Conservation (phyloP, 2,888 invertebrate genomes). For the Clitarchus hookeri region DNA sequence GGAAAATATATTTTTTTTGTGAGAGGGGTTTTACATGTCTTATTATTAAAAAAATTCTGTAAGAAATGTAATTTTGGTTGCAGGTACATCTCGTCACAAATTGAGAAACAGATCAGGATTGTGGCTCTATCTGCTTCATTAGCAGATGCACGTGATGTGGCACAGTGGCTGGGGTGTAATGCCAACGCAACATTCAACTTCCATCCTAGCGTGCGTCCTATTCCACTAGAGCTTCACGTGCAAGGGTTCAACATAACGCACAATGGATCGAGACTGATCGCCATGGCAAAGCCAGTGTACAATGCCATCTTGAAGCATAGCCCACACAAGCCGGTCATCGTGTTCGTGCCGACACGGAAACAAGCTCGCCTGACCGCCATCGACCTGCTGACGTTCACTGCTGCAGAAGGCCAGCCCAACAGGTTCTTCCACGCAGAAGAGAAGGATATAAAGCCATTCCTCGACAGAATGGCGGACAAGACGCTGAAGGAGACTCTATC, state of each 20-base stretch:
- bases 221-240: conserved; percentile 94
- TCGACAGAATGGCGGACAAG: conserved; percentile 87
- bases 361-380: conserved; percentile 94
- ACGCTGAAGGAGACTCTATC: conserved; percentile 89
- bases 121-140: conserved; percentile 92
- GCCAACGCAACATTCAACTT: conserved; percentile 96
- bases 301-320: conserved; percentile 86
- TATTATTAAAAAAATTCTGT: not conserved
- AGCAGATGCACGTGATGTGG: conserved; percentile 92
- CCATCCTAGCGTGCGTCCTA: conserved; percentile 95
- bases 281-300: conserved; percentile 98
- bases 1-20: no score
- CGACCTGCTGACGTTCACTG: conserved; percentile 91
- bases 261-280: conserved; percentile 92
- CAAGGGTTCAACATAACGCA: conserved; percentile 92
- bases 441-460: conserved; percentile 85
- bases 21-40: no score
- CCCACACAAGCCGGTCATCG: conserved; percentile 80
- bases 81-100: conserved; percentile 92
- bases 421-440: conserved; percentile 89
- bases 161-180: conserved; percentile 95
- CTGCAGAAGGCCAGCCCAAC: conserved; percentile 83
- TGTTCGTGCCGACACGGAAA: conserved; percentile 90
- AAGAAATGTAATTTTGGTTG: conserved; percentile 44
- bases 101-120: conserved; percentile 86